These are phyloP conservation scores for Sminthurinus aureus DNA, from an alignment of 2,888 invertebrate genomes.

Conservation along the genomic window DNA sequence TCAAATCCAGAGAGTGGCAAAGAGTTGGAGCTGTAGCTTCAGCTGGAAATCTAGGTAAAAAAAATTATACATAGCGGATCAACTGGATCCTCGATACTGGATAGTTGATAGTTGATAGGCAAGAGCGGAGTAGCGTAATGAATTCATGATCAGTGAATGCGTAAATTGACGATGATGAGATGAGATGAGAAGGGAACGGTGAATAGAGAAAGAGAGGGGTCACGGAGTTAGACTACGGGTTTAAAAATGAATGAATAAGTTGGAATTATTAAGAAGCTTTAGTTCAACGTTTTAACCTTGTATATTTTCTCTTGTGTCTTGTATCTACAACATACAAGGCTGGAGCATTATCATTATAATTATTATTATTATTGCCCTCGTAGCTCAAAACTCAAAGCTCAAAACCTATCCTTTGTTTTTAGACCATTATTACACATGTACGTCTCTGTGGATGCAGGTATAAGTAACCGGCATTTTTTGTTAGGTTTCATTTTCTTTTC, in stretches of 20 bases:
- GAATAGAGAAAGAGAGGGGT: slow-evolving; percentile 38
- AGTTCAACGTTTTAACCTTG: neutral
- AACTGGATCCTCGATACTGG: slow-evolving; percentile 5
- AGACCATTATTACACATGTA: neutral
- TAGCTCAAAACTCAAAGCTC: neutral
- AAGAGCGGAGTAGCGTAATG: slow-evolving; percentile 22
- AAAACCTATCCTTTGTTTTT: neutral
- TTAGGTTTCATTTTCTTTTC: neutral
- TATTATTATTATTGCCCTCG: neutral
- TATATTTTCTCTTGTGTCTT: neutral
- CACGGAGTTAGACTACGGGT: neutral
- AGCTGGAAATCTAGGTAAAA: neutral
- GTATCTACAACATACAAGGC: too few relatives aligned
- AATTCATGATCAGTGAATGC: slow-evolving; percentile 35
- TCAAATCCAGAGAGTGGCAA: neutral
- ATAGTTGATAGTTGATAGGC: slow-evolving; percentile 20
- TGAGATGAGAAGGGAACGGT: slow-evolving; percentile 35
- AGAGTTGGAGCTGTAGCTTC: neutral
- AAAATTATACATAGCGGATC: slow-evolving; percentile 30
- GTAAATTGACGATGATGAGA: slow-evolving; percentile 40
- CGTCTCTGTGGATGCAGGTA: neutral
- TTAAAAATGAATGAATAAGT: slow-evolving; percentile 17
- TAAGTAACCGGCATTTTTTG: neutral
- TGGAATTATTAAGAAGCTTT: neutral
- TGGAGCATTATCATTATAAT: neutral